These are phyloP conservation scores for Centropus unirufus DNA, from an alignment of 2,113 vertebrate species.

Conservation along the genomic window DNA sequence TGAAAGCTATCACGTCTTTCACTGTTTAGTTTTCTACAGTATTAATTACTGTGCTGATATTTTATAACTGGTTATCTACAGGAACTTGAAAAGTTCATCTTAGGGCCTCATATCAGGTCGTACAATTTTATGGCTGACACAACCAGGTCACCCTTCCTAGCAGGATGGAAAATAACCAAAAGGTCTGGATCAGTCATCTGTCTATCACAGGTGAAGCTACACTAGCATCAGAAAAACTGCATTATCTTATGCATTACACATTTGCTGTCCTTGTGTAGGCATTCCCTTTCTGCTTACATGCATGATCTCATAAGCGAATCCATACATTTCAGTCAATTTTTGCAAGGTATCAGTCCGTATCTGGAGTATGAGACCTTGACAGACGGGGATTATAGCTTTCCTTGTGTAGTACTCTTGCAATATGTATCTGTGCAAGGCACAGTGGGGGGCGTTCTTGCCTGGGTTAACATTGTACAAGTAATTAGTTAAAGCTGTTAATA, in stretches of 20 bases:
- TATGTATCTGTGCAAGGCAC: background rate
- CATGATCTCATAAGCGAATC: background rate
- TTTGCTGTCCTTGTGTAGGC: background rate
- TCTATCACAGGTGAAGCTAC: background rate
- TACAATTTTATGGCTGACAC: background rate
- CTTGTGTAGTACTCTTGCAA: background rate
- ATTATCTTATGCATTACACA: accelerated
- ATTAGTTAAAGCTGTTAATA: background rate
- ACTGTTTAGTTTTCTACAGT: background rate
- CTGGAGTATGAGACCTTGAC: background rate
- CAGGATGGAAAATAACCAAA: background rate
- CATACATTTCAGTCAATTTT: background rate
- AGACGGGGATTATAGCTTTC: background rate
- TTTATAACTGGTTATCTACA: background rate
- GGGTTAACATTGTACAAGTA: background rate
- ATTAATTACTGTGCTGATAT: accelerated
- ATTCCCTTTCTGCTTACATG: background rate
- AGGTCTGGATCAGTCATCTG: background rate
- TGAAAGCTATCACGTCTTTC: background rate
- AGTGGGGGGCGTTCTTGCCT: background rate
- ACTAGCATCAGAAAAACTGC: background rate
- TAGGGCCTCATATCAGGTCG: background rate
- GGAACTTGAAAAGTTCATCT: background rate
- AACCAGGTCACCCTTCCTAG: background rate
- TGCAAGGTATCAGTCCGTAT: background rate